phyloP scores from a whole-genome alignment of 2,113 vertebrate species.

The Entelurus aequoreus region DNA sequence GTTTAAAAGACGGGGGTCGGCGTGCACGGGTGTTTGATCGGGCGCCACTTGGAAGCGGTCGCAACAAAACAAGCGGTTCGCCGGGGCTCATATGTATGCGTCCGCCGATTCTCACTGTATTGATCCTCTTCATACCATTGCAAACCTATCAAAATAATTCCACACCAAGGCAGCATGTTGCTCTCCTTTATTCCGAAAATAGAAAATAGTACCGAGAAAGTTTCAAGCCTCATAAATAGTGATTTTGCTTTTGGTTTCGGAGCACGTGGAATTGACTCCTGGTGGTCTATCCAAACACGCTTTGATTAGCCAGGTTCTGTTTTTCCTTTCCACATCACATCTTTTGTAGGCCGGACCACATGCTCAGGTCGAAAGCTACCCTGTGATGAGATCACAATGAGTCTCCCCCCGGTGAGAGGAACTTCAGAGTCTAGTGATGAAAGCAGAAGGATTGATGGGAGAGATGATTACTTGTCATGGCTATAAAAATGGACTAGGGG shows the following conservation, averaged over 20 bases:
- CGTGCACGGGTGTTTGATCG: conserved; percentile 42
- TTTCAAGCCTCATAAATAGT: conserved; percentile 31
- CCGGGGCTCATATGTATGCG: conserved; percentile 41
- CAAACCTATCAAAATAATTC: conserved; percentile 51
- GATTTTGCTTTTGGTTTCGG: conserved; percentile 32
- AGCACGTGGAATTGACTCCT: conserved; percentile 48
- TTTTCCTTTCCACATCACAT: conserved; percentile 43
- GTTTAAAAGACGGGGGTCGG: conserved; percentile 23
- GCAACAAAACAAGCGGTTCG: conserved; percentile 36
- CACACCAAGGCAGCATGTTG: conserved; percentile 38
- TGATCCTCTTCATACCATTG: conserved; percentile 52
- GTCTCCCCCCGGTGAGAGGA: conserved; percentile 58
- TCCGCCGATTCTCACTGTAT: conserved; percentile 50
- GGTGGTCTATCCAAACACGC: conserved; percentile 24
- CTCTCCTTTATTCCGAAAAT: conserved; percentile 36
- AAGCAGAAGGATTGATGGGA: conserved; percentile 67
- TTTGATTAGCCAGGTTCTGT: conserved; percentile 3
- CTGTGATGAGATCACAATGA: conserved; percentile 70
- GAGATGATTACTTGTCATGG: conserved; percentile 73
- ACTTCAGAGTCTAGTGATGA: conserved; percentile 67
- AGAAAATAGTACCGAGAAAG: conserved; percentile 46
- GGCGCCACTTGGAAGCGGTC: conserved; percentile 52
- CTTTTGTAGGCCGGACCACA: conserved; percentile 62
- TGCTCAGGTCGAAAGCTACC: conserved; percentile 61
- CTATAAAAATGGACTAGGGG: conserved; percentile 66